Evolutionary conservation across 2,113 vertebrate genomes (phyloP).

Genomic region (Synchiropus splendidus): DNA sequence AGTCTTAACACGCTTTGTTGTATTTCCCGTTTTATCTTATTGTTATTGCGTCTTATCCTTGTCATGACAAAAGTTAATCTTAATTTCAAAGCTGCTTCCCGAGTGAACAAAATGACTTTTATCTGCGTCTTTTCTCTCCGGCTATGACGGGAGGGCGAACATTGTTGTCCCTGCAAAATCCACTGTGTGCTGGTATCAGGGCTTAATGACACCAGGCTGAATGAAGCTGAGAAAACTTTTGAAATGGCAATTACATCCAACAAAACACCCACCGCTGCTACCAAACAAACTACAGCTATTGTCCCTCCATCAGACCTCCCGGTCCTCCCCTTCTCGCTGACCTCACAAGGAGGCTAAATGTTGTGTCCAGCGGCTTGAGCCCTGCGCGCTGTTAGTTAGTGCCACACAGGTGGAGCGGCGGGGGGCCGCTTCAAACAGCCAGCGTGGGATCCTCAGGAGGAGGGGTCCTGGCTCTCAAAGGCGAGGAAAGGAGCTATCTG

Average conservation of each 20-base stretch:
- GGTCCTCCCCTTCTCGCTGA: slow-evolving; percentile 32
- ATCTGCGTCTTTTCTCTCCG: no score
- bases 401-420: slow-evolving; percentile 61
- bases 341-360: slow-evolving; percentile 68
- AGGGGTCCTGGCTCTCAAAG: slow-evolving; percentile 44
- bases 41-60: no score
- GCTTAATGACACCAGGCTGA: slow-evolving; percentile 42
- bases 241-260: slow-evolving; percentile 49
- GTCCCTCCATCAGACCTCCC: slow-evolving; percentile 20
- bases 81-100: no score
- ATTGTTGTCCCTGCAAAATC: background rate
- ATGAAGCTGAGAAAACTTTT: slow-evolving; percentile 48
- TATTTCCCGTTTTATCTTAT: no score
- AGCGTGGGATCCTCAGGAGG: slow-evolving; percentile 48
- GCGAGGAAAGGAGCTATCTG: slow-evolving; percentile 55
- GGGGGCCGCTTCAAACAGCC: slow-evolving; percentile 66
- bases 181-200: slow-evolving; percentile 17
- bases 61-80: no score
- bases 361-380: slow-evolving; percentile 65
- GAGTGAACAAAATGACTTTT: slow-evolving; percentile 20
- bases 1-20: no score
- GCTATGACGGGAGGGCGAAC: no score
- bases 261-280: slow-evolving; percentile 30
- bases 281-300: slow-evolving; percentile 43
- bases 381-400: slow-evolving; percentile 61